Conservation (phyloP, 2,797 vertebrate genomes). For the Acomys russatus region DNA sequence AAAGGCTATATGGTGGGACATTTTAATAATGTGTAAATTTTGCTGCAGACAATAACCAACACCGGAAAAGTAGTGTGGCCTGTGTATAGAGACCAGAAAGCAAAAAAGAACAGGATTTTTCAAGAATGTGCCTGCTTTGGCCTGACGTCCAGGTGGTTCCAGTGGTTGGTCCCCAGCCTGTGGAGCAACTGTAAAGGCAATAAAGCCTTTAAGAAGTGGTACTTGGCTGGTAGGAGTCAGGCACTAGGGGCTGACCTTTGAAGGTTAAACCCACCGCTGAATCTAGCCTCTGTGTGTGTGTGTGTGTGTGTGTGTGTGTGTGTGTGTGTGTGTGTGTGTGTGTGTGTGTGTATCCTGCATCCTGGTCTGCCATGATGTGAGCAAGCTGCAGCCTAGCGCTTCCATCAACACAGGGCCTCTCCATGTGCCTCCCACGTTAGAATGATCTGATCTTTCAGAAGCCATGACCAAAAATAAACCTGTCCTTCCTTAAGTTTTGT, state of each 20-base stretch:
- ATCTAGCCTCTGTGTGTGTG: no score
- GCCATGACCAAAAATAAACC: not conserved
- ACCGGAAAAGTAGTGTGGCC: not conserved
- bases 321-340: no score
- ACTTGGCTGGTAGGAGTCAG: not conserved
- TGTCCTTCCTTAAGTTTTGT: not conserved
- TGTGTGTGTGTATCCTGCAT: not conserved
- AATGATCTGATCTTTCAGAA: not conserved
- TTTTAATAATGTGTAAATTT: conserved; percentile 40
- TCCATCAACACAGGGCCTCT: no score
- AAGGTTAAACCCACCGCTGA: not conserved
- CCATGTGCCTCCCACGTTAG: not conserved
- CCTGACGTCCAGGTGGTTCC: not conserved
- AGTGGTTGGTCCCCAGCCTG: not conserved
- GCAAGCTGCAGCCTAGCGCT: not conserved
- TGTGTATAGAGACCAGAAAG: not conserved
- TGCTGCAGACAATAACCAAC: not conserved
- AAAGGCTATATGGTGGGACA: not conserved
- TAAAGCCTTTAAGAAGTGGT: not conserved
- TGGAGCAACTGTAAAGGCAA: not conserved
- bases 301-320: no score
- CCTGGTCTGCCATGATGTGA: not conserved
- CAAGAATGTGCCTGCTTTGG: not conserved
- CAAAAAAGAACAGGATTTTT: not conserved
- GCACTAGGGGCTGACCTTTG: not conserved